Evolutionary conservation across 2,888 invertebrate genomes (phyloP).

Genomic region (Pseudeuparius sepicola): DNA sequence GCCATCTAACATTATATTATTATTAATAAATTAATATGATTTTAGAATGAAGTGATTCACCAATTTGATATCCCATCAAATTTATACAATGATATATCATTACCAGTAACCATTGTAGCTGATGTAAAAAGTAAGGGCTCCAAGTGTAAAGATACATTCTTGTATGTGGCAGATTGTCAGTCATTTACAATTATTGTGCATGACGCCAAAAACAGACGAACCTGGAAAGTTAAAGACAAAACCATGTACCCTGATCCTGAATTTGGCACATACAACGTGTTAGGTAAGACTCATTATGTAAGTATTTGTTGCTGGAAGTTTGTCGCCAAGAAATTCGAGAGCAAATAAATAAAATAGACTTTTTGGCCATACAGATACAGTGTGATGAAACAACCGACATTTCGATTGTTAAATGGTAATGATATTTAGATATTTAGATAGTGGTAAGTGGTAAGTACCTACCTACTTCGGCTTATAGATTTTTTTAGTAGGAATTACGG

Average conservation of each 20-base stretch:
- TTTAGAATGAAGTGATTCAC: slow-evolving; percentile 45
- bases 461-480: too few relatives aligned
- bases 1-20: too few relatives aligned
- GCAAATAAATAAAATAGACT: too few relatives aligned
- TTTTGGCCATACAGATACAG: too few relatives aligned
- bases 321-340: too few relatives aligned
- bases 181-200: slow-evolving; percentile 54
- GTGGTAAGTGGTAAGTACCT: too few relatives aligned
- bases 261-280: slow-evolving; percentile 51
- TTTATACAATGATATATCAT: slow-evolving; percentile 27
- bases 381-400: too few relatives aligned
- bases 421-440: too few relatives aligned
- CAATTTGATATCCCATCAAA: slow-evolving; percentile 47
- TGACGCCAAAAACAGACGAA: slow-evolving; percentile 44
- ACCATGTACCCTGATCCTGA: slow-evolving; percentile 56
- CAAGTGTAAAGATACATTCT: slow-evolving; percentile 50
- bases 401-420: too few relatives aligned
- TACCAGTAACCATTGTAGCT: slow-evolving; percentile 51
- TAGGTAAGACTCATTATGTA: slow-evolving; percentile 39
- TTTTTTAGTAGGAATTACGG: too few relatives aligned
- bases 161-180: slow-evolving; percentile 60
- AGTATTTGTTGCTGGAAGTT: too few relatives aligned
- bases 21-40: too few relatives aligned
- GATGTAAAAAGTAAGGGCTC: slow-evolving; percentile 44
- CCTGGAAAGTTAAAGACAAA: slow-evolving; percentile 56